A percentile compares a stretch with the other conserved stretches of the same genome.
Evolutionary conservation across 2,797 vertebrate species (phyloP).

Genomic region (Pterois miles): DNA sequence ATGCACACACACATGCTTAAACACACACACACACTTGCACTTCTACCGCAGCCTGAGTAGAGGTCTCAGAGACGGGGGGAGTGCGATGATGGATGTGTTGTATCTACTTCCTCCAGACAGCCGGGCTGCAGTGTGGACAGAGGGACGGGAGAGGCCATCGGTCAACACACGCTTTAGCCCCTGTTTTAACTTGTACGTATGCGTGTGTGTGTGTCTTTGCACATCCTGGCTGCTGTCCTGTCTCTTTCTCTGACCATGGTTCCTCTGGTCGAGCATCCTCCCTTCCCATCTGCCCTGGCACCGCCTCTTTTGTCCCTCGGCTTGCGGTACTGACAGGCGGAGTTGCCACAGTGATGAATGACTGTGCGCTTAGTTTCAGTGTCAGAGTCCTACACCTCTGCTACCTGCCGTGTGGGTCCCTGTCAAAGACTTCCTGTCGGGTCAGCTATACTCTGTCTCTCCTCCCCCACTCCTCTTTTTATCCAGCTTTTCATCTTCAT

Average conservation of each 20-base stretch:
- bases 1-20: slow-evolving; percentile 1
- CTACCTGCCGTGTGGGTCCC: slow-evolving; percentile 73
- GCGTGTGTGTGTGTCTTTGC: slow-evolving; percentile 30
- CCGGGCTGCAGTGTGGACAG: slow-evolving; percentile 65
- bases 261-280: slow-evolving; percentile 66
- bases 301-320: slow-evolving; percentile 62
- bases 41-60: slow-evolving; percentile 23
- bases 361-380: slow-evolving; percentile 74
- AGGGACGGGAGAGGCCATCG: slow-evolving; percentile 57
- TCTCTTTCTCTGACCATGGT: slow-evolving; percentile 41
- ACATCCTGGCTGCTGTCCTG: slow-evolving; percentile 56
- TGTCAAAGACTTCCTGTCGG: slow-evolving; percentile 78
- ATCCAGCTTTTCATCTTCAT: slow-evolving; percentile 44
- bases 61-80: slow-evolving; percentile 66
- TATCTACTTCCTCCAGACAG: slow-evolving; percentile 71
- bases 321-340: slow-evolving; percentile 73
- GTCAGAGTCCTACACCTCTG: slow-evolving; percentile 76
- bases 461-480: not conserved
- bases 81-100: slow-evolving; percentile 77
- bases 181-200: slow-evolving; percentile 27
- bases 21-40: slow-evolving; percentile 22
- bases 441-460: slow-evolving; percentile 52
- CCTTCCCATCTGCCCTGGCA: slow-evolving; percentile 81
- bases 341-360: slow-evolving; percentile 82
- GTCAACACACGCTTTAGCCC: slow-evolving; percentile 66